Percentiles rank a stretch among this genome's conserved stretches.
These are phyloP conservation scores for Thumatha senex DNA, from an alignment of 2,888 invertebrate species.

Conservation along the genomic window DNA sequence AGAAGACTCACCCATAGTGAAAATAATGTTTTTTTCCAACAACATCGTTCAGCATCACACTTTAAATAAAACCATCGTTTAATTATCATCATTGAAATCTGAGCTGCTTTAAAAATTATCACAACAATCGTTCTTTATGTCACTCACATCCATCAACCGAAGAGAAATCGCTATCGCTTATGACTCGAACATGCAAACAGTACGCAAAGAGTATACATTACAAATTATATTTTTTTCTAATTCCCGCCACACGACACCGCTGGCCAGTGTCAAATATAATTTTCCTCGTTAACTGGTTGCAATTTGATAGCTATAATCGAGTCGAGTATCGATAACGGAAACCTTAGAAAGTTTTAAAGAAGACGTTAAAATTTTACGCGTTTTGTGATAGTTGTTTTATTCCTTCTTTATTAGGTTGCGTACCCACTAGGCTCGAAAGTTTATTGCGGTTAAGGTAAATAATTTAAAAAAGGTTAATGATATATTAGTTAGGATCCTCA, in stretches of 20 bases:
- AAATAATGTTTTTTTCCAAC: no score
- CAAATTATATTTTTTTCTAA: constrained; percentile 56
- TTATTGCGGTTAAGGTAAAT: no score
- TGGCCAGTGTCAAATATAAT: constrained; percentile 73
- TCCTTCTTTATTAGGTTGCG: constrained; percentile 23
- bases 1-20: no score
- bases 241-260: constrained; percentile 67
- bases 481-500: neutral
- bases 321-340: constrained; percentile 69
- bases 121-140: no score
- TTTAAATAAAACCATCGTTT: no score
- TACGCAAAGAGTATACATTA: constrained; percentile 51
- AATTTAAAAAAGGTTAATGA: no score
- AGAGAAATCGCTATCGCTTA: constrained; percentile 1
- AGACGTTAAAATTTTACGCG: constrained; percentile 53
- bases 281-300: constrained; percentile 67
- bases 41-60: no score
- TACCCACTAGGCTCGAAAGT: neutral
- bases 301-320: constrained; percentile 73
- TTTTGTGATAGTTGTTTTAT: constrained; percentile 47
- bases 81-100: no score
- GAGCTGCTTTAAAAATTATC: no score
- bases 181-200: constrained; percentile 18
- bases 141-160: no score
- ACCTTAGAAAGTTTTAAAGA: constrained; percentile 62